Percentiles rank a stretch among this genome's conserved stretches.
Evolutionary conservation across 2,888 invertebrate species (phyloP).

Genomic region (Melieria picta): DNA sequence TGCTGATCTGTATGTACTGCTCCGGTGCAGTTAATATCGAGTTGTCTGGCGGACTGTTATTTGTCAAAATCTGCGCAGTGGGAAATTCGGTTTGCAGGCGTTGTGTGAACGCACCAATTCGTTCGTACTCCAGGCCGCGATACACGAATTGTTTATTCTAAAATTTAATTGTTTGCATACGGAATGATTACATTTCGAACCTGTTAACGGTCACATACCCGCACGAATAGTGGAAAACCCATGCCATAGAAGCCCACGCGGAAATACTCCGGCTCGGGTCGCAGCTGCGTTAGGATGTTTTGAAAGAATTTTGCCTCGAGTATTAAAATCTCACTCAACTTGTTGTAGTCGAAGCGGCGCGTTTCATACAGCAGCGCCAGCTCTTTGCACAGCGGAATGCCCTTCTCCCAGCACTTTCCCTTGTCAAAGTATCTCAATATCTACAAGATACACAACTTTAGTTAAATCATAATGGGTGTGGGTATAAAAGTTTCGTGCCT

Average conservation of each 20-base stretch:
- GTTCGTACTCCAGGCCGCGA: constrained; percentile 93
- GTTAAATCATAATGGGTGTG: too few relatives aligned
- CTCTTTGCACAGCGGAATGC: constrained; percentile 90
- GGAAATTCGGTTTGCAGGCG: constrained; percentile 94
- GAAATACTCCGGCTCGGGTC: constrained; percentile 95
- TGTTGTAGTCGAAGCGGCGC: constrained; percentile 86
- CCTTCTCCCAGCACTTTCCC: constrained; percentile 98
- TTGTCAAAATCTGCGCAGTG: constrained; percentile 90
- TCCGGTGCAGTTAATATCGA: constrained; percentile 85
- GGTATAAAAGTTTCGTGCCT: constrained; percentile 46
- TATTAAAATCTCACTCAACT: constrained; percentile 84
- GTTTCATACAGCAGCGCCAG: constrained; percentile 87
- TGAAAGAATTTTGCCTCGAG: constrained; percentile 91
- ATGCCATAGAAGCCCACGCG: constrained; percentile 94
- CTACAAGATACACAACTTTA: constrained; percentile 56
- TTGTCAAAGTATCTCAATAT: constrained; percentile 93
- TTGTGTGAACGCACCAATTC: constrained; percentile 93
- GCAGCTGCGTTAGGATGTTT: constrained; percentile 85
- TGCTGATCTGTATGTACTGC: constrained; percentile 94
- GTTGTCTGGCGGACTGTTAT: constrained; percentile 91
- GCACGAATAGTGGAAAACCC: constrained; percentile 92
- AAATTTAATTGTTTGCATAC: neutral
- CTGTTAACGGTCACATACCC: constrained; percentile 71
- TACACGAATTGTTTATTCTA: constrained; percentile 96
- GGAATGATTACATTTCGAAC: neutral